Evolutionary conservation across 2,888 invertebrate genomes (phyloP), one percentile per base, ranked within the genome.

Genomic region (Epinotia demarniana): DNA sequence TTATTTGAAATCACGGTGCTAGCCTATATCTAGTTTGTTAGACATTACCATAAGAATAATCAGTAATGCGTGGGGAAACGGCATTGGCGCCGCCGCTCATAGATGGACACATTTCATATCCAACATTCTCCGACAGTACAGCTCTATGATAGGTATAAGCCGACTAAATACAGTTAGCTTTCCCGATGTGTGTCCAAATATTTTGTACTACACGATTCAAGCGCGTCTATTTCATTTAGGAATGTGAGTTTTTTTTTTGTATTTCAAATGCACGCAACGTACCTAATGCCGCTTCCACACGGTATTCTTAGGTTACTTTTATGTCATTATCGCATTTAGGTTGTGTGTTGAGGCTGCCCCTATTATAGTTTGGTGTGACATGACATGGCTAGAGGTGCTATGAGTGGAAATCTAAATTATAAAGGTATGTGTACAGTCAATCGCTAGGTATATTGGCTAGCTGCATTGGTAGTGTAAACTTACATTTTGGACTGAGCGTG

Each of bases 1-100:
- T 73, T 75, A 75, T 75, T 75, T 75, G 75, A 75, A 75, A 75
- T 75, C 75, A 75, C 75, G 75, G 75, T 75, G 75, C 75, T 75
- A 67, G 18, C 61, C 67, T 75, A 72, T 6, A 43, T 57, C 75
- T 75, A 75, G 19, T 72, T 75, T 67, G 61, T 72, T 71, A 58
- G 63, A 63, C 69, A 62, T 73, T 73, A 73, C 67, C 63, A 67
- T 70, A 68, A 68, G 68, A 68, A 68, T 68, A 68, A 46, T 69
- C 60, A 60, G n/a, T 69, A 60, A 27, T 46, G 12, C 69, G n/a
- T 16, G 46, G 5, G 12, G 58, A 58, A 69, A 33, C 69, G 46
- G 60, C 69, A 60, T 27, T 23, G n/a, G 16, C 19, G 33, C 13
- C 11, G 18, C 39, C 18, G 11, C 53, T n/a, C 49, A n/a, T n/a